Percentiles rank a stretch among this genome's conserved stretches.
Evolutionary conservation across 2,888 invertebrate species (phyloP).

Genomic region (Anodontia alba): DNA sequence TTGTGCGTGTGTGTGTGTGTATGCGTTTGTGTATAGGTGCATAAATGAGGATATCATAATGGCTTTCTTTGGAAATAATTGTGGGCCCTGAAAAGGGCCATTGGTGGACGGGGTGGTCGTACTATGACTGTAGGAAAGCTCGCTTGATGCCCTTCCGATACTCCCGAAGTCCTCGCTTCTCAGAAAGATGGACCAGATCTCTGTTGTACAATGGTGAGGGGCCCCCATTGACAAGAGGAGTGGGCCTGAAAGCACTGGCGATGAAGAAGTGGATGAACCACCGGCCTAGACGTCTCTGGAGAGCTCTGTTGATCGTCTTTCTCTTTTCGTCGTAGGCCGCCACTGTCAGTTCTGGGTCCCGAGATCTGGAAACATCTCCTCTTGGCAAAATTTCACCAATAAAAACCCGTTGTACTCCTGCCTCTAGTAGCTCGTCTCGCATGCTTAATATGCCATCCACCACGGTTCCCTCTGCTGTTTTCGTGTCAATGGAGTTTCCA

Average conservation of each 20-base stretch:
- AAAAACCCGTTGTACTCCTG: background rate
- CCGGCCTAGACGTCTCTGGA: background rate
- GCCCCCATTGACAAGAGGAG: background rate
- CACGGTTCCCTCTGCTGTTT: background rate
- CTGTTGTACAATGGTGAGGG: background rate
- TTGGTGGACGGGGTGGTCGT: background rate
- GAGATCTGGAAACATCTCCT: background rate
- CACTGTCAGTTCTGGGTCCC: background rate
- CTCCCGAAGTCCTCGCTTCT: background rate
- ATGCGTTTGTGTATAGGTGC: no score
- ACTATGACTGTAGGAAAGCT: background rate
- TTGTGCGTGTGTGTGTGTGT: no score
- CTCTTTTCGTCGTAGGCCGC: background rate
- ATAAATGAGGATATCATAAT: no score
- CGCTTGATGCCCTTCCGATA: background rate
- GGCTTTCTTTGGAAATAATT: background rate
- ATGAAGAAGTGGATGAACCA: background rate
- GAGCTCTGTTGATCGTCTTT: background rate
- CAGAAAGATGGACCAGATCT: background rate
- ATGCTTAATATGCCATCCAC: background rate
- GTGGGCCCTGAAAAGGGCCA: conserved; percentile 5
- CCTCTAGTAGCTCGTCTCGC: background rate
- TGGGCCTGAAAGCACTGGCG: background rate
- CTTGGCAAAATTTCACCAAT: background rate
- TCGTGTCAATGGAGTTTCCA: background rate